Evolutionary conservation across 2,888 invertebrate genomes (phyloP), one percentile per base, ranked within the genome.

Genomic region (Mystacides longicornis): DNA sequence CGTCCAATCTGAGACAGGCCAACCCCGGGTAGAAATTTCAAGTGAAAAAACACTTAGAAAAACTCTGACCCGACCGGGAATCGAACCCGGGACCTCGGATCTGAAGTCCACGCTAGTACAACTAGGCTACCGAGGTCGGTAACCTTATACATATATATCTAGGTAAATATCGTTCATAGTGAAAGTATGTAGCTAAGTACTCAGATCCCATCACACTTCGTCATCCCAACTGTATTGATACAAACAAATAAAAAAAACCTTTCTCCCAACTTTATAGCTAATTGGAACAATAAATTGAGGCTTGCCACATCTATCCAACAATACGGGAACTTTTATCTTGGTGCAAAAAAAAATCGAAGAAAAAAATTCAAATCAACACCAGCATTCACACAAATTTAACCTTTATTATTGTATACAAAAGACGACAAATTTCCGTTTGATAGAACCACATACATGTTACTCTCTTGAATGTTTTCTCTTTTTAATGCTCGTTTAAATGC

Each of bases 231-330:
- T 21, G 56, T 42, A 48, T 37, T 42, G 55, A 51, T 55, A 33
- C 47, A 47, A 55, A 49, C 51, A 56, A n/a, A n/a, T n/a, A 56
- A 56, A 51, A 52, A 52, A 54, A 58, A 58, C 43, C 33, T 45
- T 54, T 45, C 21, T 31, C 43, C 54, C 49, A 48, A 68, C 71
- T 71, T 73, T 73, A 73, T 72, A 69, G 72, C 75, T 75, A 75
- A 75, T 75, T 75, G 75, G 75, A 68, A 73, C 74, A 73, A 75
- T 75, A 75, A 75, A 75, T 75, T 73, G 73, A 56, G 48, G 51
- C 51, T 56, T 42, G 51, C 56, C 56, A 54, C 58, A 53, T 53
- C 53, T 49, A 48, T 51, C 23, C 46, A 54, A 51, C 57, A 42
- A 55, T 54, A 58, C 57, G 55, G 55, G 55, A 58, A 55, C 49